These are phyloP conservation scores for Oxygymnocypris stewartii DNA, from an alignment of 2,113 vertebrate species.

Conservation along the genomic window DNA sequence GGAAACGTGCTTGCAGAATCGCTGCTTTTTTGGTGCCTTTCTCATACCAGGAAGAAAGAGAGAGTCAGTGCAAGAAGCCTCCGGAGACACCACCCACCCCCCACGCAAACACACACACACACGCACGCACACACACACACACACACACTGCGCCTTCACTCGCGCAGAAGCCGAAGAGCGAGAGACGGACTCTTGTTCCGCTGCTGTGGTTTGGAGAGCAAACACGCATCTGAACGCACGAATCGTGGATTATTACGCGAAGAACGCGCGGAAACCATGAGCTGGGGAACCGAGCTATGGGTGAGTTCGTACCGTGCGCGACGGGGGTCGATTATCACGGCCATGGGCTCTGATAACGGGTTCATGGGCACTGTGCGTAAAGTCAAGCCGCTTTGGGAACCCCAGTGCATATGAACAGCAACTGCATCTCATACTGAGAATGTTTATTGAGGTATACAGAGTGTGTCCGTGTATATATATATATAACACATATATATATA, in stretches of 20 bases:
- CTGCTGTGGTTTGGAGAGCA: neutral
- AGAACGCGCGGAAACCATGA: slow-evolving; percentile 50
- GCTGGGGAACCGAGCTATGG: slow-evolving; percentile 58
- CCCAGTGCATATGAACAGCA: neutral
- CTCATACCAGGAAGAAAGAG: neutral
- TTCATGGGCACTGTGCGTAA: slow-evolving; percentile 11
- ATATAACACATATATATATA: neutral
- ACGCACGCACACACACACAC: neutral
- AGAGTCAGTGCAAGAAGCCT: neutral
- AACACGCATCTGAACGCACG: slow-evolving; percentile 13
- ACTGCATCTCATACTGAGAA: neutral
- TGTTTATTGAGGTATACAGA: neutral
- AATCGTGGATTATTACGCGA: slow-evolving; percentile 33
- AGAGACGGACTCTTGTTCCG: neutral
- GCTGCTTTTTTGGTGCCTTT: neutral
- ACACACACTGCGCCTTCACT: neutral
- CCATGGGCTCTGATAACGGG: neutral
- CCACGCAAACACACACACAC: slow-evolving; percentile 15
- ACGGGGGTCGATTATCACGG: neutral
- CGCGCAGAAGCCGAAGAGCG: neutral
- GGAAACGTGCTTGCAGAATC: neutral
- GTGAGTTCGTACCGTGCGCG: slow-evolving; percentile 24
- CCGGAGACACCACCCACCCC: slow-evolving; percentile 4
- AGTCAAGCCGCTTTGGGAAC: neutral
- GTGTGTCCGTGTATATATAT: neutral